Evolutionary conservation across 2,888 invertebrate genomes (phyloP).

Genomic region (Yponomeuta sedellus): DNA sequence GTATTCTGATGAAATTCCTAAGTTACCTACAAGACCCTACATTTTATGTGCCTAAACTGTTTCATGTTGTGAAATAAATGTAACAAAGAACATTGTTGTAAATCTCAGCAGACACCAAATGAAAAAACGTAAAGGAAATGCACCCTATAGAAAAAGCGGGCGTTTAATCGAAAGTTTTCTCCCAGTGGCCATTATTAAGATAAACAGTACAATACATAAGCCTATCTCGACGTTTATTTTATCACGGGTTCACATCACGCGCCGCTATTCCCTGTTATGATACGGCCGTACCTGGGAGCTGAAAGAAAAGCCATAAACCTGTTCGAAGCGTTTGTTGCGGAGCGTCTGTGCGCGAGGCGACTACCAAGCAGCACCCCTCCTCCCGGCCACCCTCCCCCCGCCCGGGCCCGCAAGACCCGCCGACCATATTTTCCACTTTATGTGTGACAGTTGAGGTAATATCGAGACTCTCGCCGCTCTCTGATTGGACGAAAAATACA

Average conservation of each 20-base stretch:
- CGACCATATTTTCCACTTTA: conserved; percentile 79
- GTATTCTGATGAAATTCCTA: neutral
- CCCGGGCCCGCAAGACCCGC: conserved; percentile 42
- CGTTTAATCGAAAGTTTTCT: conserved; percentile 73
- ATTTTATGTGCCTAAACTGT: neutral
- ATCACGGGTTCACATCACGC: conserved; percentile 77
- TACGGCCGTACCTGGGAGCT: conserved; percentile 75
- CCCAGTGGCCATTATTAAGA: conserved; percentile 74
- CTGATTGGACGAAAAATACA: conserved; percentile 78
- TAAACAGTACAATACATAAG: conserved; percentile 77
- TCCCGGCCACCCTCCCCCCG: conserved; percentile 34
- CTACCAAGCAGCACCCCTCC: conserved; percentile 32
- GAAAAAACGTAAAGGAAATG: conserved; percentile 33
- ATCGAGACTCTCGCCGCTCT: conserved; percentile 76
- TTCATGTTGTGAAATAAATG: neutral
- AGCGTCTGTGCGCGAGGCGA: conserved; percentile 51
- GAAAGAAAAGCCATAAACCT: conserved; percentile 78
- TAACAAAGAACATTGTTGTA: neutral
- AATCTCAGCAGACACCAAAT: conserved; percentile 8
- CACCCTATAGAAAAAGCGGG: conserved; percentile 43
- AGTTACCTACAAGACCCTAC: neutral
- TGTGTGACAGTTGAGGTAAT: conserved; percentile 79
- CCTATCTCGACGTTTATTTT: conserved; percentile 77
- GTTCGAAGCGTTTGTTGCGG: conserved; percentile 70
- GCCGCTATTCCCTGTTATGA: conserved; percentile 76